Percentiles rank a stretch among this genome's conserved stretches.
Evolutionary conservation across 2,113 vertebrate species (phyloP).

Genomic region (Eptatretus burgeri): DNA sequence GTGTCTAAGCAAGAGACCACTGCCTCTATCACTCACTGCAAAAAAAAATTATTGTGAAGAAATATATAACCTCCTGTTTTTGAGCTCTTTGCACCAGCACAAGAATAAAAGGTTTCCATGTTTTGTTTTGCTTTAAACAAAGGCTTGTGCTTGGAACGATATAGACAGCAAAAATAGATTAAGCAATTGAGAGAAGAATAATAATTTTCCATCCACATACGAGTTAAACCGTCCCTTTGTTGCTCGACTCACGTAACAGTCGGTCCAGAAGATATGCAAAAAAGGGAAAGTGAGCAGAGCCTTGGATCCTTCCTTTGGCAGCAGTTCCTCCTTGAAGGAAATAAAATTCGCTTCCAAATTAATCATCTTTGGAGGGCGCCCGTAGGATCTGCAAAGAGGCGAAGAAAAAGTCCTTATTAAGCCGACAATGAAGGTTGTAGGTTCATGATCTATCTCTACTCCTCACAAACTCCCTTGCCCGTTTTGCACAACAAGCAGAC

Average conservation of each 20-base stretch:
- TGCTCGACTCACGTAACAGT: constrained; percentile 61
- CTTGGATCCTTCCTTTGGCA: constrained; percentile 84
- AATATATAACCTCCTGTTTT: too few species aligned
- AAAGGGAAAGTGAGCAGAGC: constrained; percentile 91
- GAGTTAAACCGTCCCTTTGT: too few species aligned
- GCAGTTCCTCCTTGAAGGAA: constrained; percentile 85
- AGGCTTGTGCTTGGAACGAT: too few species aligned
- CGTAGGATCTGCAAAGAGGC: constrained; percentile 38
- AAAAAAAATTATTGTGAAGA: too few species aligned
- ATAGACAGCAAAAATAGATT: too few species aligned
- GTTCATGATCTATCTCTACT: not conserved
- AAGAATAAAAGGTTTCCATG: too few species aligned
- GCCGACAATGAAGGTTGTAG: not conserved
- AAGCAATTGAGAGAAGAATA: too few species aligned
- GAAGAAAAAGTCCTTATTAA: not conserved
- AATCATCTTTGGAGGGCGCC: constrained; percentile 92
- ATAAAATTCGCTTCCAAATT: constrained; percentile 97
- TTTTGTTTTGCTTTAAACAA: too few species aligned
- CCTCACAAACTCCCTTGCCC: not conserved
- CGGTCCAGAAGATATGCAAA: constrained; percentile 92
- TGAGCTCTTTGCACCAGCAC: too few species aligned
- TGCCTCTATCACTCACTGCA: too few species aligned
- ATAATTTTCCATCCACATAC: too few species aligned
- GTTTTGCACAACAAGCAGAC: not conserved
- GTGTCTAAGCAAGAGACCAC: too few species aligned